Evolutionary conservation across 2,113 vertebrate genomes (phyloP).

Genomic region (Cyprinus carpio): DNA sequence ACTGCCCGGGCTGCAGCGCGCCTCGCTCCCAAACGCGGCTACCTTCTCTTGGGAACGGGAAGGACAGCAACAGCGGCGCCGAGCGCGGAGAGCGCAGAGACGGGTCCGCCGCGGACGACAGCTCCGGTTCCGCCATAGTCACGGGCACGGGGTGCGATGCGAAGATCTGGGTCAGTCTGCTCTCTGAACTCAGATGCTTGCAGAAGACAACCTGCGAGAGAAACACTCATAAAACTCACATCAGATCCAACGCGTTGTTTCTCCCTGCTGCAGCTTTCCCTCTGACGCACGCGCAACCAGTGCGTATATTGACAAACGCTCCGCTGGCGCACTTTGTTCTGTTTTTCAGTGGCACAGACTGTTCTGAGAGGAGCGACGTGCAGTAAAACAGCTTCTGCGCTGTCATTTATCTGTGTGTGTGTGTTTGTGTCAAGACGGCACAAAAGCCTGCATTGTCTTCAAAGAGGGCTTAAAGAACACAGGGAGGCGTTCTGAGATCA

Average conservation of each 20-base stretch:
- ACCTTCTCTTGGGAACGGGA: too few species aligned
- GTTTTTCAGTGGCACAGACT: not conserved
- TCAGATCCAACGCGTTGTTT: too few species aligned
- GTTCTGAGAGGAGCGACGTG: too few species aligned
- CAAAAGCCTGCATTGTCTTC: constrained; percentile 50
- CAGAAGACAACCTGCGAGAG: too few species aligned
- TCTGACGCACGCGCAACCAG: too few species aligned
- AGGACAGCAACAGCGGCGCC: too few species aligned
- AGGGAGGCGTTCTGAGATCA: not conserved
- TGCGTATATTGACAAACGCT: not conserved
- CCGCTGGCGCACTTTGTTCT: not conserved
- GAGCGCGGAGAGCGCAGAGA: not conserved
- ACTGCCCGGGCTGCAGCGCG: not conserved
- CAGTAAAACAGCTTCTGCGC: not conserved
- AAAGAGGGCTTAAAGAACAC: not conserved
- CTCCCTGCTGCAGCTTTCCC: not conserved
- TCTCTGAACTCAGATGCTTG: not conserved
- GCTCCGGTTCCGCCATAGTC: too few species aligned
- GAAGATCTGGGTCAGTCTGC: not conserved
- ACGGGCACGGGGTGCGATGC: too few species aligned
- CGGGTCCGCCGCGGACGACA: too few species aligned
- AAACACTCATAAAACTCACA: too few species aligned
- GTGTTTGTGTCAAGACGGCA: constrained; percentile 25
- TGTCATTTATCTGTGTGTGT: constrained; percentile 17
- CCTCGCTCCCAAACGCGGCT: too few species aligned